phyloP scores from a whole-genome alignment of 2,888 invertebrate species.

The Drosophila tripunctata region DNA sequence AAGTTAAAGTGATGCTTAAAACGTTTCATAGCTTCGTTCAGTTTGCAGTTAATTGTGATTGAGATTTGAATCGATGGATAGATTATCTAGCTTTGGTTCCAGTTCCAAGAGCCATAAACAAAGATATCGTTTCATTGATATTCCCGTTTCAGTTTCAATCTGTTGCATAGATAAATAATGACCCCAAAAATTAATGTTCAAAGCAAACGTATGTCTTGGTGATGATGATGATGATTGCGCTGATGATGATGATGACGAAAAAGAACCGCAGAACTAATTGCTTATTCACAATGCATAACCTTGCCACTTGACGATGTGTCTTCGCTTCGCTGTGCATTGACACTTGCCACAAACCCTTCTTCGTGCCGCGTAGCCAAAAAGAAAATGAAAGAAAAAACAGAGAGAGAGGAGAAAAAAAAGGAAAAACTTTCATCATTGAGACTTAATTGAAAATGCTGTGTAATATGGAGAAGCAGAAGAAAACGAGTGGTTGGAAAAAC shows the following conservation, averaged over 20 bases:
- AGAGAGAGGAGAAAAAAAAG: slow-evolving; percentile 2
- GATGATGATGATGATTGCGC: slow-evolving; percentile 9
- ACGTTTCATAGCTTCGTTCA: background rate
- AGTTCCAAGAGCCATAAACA: background rate
- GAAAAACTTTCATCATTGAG: slow-evolving; percentile 52
- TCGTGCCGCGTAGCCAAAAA: background rate
- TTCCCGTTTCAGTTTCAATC: slow-evolving; percentile 23
- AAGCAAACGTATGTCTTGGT: slow-evolving; percentile 13
- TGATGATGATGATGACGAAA: slow-evolving; percentile 7
- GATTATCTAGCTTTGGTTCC: background rate
- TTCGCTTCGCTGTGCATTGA: slow-evolving; percentile 53
- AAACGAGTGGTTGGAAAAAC: slow-evolving; percentile 67
- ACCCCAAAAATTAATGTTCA: slow-evolving; percentile 56
- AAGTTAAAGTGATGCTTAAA: background rate
- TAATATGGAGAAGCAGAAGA: slow-evolving; percentile 53
- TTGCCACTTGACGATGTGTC: slow-evolving; percentile 67
- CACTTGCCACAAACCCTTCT: slow-evolving; percentile 37
- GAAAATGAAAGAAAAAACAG: background rate
- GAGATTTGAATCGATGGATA: background rate
- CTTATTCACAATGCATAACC: slow-evolving; percentile 74
- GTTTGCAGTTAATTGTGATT: slow-evolving; percentile 2
- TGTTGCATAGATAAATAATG: slow-evolving; percentile 45
- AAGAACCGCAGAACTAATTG: slow-evolving; percentile 72
- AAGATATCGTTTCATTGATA: slow-evolving; percentile 13
- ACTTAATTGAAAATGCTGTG: slow-evolving; percentile 73